Conservation (phyloP, 2,113 vertebrate species). For the Tiliqua scincoides region DNA sequence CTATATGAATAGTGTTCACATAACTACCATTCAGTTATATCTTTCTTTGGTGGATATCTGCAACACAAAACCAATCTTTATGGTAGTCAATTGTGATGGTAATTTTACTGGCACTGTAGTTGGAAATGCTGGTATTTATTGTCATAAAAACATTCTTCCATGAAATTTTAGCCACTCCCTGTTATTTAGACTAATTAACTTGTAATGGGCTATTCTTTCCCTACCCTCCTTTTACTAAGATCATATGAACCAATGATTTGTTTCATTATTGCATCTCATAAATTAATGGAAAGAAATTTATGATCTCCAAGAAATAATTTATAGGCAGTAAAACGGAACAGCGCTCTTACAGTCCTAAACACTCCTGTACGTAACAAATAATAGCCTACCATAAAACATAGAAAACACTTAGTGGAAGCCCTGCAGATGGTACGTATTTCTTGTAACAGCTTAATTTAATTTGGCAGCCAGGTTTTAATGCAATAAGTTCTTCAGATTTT, state of each 20-base stretch:
- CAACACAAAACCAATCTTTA: background rate
- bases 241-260: background rate
- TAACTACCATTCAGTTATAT: background rate
- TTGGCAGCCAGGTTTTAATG: slow-evolving; percentile 1
- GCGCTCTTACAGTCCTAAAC: background rate
- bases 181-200: background rate
- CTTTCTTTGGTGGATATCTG: background rate
- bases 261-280: background rate
- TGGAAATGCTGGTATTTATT: background rate
- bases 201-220: background rate
- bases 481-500: background rate
- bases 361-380: background rate
- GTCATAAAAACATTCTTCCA: background rate
- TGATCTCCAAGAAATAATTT: background rate
- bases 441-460: slow-evolving; percentile 11
- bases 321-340: slow-evolving; percentile 3
- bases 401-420: background rate
- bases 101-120: background rate
- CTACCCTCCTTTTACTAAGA: background rate
- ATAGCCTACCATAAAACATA: background rate
- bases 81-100: background rate
- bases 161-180: background rate
- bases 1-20: background rate
- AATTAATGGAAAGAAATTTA: slow-evolving; percentile 1
- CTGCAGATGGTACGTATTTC: background rate